Evolutionary conservation across 92 coral and sea anemone species (phyloP).

Genomic region (Zoanthus solanderi): DNA sequence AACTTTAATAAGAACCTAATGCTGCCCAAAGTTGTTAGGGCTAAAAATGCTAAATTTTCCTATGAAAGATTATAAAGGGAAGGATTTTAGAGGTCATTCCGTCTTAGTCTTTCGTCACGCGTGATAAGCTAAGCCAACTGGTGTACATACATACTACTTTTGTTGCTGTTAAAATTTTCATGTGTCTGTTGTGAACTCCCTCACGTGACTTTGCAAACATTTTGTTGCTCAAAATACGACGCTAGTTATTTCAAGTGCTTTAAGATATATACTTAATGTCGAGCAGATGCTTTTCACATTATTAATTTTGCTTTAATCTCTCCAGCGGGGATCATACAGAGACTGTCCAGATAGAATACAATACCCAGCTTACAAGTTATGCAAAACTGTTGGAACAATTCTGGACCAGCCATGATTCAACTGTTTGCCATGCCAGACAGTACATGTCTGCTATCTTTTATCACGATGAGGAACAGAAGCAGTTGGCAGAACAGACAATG

Average conservation of each 20-base stretch:
- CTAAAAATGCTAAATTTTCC: too few relatives aligned
- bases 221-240: neutral
- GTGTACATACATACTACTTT: too few relatives aligned
- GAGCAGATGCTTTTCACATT: too few relatives aligned
- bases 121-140: too few relatives aligned
- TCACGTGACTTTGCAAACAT: neutral
- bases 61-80: too few relatives aligned
- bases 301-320: neutral
- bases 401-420: slow-evolving; percentile 88
- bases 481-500: slow-evolving; percentile 83
- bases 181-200: neutral
- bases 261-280: too few relatives aligned
- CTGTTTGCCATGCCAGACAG: slow-evolving; percentile 79
- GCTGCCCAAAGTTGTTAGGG: neutral
- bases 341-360: slow-evolving; percentile 88
- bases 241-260: neutral
- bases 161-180: too few relatives aligned
- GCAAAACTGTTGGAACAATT: slow-evolving; percentile 80
- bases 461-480: slow-evolving; percentile 87
- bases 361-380: slow-evolving; percentile 86
- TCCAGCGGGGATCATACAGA: slow-evolving; percentile 98
- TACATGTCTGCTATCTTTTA: slow-evolving; percentile 98
- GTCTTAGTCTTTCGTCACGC: too few relatives aligned
- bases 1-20: neutral
- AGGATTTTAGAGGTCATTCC: too few relatives aligned